Evolutionary conservation across 2,888 invertebrate species (phyloP).

Genomic region (Drosophila antonietae): DNA sequence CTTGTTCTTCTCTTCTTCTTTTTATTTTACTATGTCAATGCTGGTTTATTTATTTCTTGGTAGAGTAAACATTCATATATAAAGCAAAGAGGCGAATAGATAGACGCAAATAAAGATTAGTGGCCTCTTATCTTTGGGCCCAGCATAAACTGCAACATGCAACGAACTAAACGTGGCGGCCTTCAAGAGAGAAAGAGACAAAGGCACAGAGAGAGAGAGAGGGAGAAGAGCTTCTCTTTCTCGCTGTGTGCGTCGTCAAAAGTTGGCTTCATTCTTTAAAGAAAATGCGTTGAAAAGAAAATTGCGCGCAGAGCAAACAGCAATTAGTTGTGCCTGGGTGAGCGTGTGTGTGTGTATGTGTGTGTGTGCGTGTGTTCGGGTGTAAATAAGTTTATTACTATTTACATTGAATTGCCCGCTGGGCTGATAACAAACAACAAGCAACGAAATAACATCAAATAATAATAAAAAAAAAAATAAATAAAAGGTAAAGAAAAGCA

Average conservation of each 20-base stretch:
- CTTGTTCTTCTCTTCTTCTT: constrained; percentile 10
- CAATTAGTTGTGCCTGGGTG: constrained; percentile 61
- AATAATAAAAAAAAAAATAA: neutral
- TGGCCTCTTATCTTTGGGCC: constrained; percentile 47
- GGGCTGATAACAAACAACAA: constrained; percentile 54
- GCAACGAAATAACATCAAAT: constrained; percentile 29
- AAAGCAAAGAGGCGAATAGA: constrained; percentile 44
- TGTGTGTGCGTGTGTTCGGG: constrained; percentile 27
- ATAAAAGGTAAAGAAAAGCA: constrained; percentile 47
- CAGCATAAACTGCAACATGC: constrained; percentile 42
- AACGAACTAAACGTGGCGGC: constrained; percentile 50
- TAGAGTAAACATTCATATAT: constrained; percentile 63
- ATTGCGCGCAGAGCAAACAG: constrained; percentile 72
- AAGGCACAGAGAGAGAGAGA: neutral
- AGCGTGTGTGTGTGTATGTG: constrained; percentile 26
- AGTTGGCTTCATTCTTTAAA: constrained; percentile 17
- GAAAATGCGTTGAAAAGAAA: constrained; percentile 68
- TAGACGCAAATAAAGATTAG: constrained; percentile 65
- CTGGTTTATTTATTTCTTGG: constrained; percentile 69
- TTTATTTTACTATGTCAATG: constrained; percentile 34
- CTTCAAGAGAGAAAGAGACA: neutral
- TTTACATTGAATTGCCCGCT: constrained; percentile 69
- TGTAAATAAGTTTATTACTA: constrained; percentile 40
- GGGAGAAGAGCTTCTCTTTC: constrained; percentile 1
- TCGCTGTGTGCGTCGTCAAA: neutral